Percentiles rank a stretch among this genome's conserved stretches.
These are phyloP conservation scores for Chrysomallon squamiferum DNA, from an alignment of 1,140 invertebrate genomes.

Conservation along the genomic window DNA sequence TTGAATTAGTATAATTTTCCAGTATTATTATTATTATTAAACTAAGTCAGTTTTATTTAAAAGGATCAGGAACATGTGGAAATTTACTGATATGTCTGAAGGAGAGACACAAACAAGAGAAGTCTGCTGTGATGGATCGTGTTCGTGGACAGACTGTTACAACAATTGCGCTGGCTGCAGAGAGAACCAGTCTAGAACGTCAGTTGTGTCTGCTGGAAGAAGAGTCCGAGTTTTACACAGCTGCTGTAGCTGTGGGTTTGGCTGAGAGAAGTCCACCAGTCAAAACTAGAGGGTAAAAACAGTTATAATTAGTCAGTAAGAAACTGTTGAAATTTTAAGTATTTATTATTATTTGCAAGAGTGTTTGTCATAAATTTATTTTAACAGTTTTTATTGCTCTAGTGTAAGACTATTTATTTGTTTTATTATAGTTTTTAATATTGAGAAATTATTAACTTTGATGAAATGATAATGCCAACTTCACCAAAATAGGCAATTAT, in stretches of 20 bases:
- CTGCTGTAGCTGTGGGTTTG: neutral
- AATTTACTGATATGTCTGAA: neutral
- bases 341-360: too few species aligned
- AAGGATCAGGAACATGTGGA: neutral
- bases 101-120: slow-evolving; percentile 1
- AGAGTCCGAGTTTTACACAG: neutral
- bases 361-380: too few species aligned
- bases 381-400: too few species aligned
- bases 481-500: too few species aligned
- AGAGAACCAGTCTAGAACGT: neutral
- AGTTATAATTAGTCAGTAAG: neutral
- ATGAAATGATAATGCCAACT: too few species aligned
- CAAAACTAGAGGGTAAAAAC: neutral
- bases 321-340: too few species aligned
- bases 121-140: neutral
- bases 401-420: too few species aligned
- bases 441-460: too few species aligned
- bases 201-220: neutral
- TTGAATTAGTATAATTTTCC: too few species aligned
- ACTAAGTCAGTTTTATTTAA: neutral
- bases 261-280: slow-evolving; percentile 1
- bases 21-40: too few species aligned
- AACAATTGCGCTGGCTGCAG: neutral
- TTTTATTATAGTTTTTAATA: too few species aligned
- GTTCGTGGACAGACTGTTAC: neutral